Conservation (phyloP, 2,113 vertebrate species). For the Rhinoderma darwinii region DNA sequence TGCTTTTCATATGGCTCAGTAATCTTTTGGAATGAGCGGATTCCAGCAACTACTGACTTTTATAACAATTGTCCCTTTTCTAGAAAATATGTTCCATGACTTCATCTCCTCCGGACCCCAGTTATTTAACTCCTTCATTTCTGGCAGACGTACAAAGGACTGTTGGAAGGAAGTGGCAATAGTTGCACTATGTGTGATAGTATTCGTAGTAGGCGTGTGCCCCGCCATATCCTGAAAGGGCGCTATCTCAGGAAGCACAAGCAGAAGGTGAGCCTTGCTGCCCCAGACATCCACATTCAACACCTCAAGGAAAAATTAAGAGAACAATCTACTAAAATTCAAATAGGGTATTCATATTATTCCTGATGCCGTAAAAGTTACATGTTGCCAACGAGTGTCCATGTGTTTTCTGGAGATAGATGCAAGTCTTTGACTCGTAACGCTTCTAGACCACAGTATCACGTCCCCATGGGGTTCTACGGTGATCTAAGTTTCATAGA, state of each 20-base stretch:
- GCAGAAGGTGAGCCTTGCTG: background rate
- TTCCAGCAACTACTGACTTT: background rate
- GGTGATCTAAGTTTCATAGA: no score
- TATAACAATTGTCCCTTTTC: background rate
- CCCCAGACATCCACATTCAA: background rate
- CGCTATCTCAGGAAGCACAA: slow-evolving; percentile 35
- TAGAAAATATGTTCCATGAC: slow-evolving; percentile 33
- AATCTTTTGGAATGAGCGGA: background rate
- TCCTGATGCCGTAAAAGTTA: no score
- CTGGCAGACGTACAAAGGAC: background rate
- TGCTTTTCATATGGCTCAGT: background rate
- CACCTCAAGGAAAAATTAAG: background rate
- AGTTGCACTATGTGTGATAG: background rate
- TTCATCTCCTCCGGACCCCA: background rate
- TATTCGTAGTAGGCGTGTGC: background rate
- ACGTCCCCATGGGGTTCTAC: no score
- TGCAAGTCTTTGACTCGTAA: no score
- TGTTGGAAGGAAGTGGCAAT: background rate
- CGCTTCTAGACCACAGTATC: no score
- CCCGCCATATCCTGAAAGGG: slow-evolving; percentile 15
- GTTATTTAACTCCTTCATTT: background rate
- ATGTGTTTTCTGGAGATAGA: no score
- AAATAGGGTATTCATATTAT: background rate
- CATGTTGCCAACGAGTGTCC: no score
- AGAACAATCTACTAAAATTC: no score